Evolutionary conservation across 2,797 vertebrate genomes (phyloP), one percentile per base, ranked within the genome.

Genomic region (Silurus lanzhouensis): DNA sequence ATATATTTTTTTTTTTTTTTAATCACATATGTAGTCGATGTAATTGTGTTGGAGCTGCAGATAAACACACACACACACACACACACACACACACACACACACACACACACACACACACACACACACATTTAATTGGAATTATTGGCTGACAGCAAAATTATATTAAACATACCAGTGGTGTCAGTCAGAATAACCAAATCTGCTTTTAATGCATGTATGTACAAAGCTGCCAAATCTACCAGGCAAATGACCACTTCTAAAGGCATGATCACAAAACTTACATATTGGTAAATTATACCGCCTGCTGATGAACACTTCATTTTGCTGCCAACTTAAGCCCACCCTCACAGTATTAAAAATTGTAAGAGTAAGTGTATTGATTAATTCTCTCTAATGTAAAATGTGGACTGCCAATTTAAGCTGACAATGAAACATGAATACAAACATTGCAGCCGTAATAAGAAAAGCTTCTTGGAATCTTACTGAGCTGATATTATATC

Each of bases 111-210:
- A 61, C 58, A 66, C 63, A 14, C n/a, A 66, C 63, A 66, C 63
- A 27, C 19, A 63, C 66, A 85, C 31, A 61, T 6, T 14, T 52
- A 74, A 20, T 17, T 13, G 46, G 20, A 52, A 67, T 48, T 66
- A 17, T 75, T 10, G 60, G 25, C 17, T 83, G 72, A 55, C 46
- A 58, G 74, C 38, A 48, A 76, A 84, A 77, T 84, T 77, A 76
- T 27, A 76, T 63, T 12, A 57, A 58, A 15, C 27, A 38, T 75
- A 27, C 55, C 1, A 52, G 38, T 20, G 52, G 10, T 61, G 14
- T 22, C 20, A 78, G 4, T 61, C 0, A 76, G 15, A 75, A 75
- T 19, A 27, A 48, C n/a, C 12, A 60, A 77, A 77, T 77, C 27
- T 38, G 25, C 17, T 38, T 77, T 57, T 13, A 31, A 77, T 8